Conservation (phyloP, 2,797 vertebrate genomes). For the Poeciliopsis turneri region DNA sequence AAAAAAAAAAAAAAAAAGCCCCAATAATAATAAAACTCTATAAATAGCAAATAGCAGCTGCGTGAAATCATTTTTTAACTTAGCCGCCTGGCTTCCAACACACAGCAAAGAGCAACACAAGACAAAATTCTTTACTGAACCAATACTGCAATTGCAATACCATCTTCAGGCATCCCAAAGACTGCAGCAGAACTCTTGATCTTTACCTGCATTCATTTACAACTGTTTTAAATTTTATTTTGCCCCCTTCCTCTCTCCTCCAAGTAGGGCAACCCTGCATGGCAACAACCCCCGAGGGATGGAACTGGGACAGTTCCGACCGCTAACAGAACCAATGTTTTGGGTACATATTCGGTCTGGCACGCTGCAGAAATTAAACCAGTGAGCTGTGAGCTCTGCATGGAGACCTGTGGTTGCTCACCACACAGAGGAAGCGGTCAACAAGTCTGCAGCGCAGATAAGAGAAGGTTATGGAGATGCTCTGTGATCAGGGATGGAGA, state of each 20-base stretch:
- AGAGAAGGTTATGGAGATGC: constrained; percentile 41
- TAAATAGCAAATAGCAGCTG: not conserved
- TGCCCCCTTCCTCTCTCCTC: not conserved
- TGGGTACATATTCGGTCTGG: constrained; percentile 8
- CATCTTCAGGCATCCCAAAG: not conserved
- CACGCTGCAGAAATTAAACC: constrained; percentile 16
- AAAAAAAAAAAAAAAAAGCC: not conserved
- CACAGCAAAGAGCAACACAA: not conserved
- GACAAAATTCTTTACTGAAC: not conserved
- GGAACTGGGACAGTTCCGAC: constrained; percentile 33
- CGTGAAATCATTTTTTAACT: not conserved
- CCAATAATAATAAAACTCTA: not conserved
- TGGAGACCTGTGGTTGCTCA: not conserved
- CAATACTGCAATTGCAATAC: not conserved
- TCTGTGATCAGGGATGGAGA: constrained; percentile 58
- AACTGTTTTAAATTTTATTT: not conserved
- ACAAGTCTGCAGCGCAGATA: constrained; percentile 46
- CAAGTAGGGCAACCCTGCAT: constrained; percentile 14
- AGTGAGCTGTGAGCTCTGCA: constrained; percentile 26
- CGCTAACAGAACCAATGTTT: constrained; percentile 23
- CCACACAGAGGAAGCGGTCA: constrained; percentile 50
- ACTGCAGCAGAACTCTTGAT: not conserved
- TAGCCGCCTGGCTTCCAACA: not conserved
- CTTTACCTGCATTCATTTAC: not conserved
- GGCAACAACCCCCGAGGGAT: constrained; percentile 42